Evolutionary conservation across 2,888 invertebrate genomes (phyloP).

Genomic region (Byasa hedistus): DNA sequence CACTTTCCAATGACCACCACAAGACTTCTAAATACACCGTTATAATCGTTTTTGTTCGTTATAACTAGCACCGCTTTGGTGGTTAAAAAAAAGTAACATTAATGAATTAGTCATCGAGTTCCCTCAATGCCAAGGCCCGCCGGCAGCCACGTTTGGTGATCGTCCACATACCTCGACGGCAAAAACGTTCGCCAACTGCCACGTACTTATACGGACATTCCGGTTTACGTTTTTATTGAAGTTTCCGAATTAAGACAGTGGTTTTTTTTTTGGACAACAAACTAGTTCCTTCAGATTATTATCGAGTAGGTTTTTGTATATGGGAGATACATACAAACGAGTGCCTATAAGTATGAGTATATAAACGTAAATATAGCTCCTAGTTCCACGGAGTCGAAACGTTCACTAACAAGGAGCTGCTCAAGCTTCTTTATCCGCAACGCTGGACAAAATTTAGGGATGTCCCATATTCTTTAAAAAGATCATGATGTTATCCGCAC

Average conservation of each 20-base stretch:
- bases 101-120: conserved; percentile 57
- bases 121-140: conserved; percentile 72
- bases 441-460: too few species aligned
- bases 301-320: background rate
- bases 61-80: background rate
- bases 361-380: too few species aligned
- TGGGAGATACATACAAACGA: background rate
- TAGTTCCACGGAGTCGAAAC: too few species aligned
- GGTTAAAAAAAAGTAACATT: conserved; percentile 25
- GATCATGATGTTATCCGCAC: too few species aligned
- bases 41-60: background rate
- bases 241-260: conserved; percentile 5
- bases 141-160: conserved; percentile 47
- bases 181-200: conserved; percentile 48
- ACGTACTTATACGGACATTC: conserved; percentile 30
- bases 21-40: conserved; percentile 12
- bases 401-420: too few species aligned
- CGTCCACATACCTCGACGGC: conserved; percentile 57
- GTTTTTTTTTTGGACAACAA: background rate
- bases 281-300: background rate
- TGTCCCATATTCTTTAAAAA: too few species aligned
- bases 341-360: too few species aligned
- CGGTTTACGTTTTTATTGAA: conserved; percentile 16
- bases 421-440: too few species aligned
- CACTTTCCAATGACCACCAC: conserved; percentile 19